Percentiles rank a stretch among this genome's conserved stretches.
Conservation (phyloP, 2,888 invertebrate genomes). For the Noctua janthe region DNA sequence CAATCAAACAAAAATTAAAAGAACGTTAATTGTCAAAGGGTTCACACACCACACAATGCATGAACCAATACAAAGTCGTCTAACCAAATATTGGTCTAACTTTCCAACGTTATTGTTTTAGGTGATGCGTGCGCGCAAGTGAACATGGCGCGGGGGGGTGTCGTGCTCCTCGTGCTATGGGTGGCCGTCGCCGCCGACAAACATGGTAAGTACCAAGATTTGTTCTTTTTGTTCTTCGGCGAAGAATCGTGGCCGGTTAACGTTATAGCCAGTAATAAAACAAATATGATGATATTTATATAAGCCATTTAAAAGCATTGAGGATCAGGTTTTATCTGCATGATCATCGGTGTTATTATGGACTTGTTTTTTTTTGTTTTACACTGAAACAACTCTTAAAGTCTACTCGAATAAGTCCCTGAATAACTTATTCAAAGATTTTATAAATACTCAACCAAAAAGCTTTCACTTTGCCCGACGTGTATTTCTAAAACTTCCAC, state of each 20-base stretch:
- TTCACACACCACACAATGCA: conserved; percentile 62
- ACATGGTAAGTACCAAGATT: conserved; percentile 82
- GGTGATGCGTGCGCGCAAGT: conserved; percentile 87
- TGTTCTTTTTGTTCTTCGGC: conserved; percentile 60
- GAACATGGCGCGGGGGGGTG: conserved; percentile 87
- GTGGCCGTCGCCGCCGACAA: conserved; percentile 86
- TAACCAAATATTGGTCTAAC: conserved; percentile 60
- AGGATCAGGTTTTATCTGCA: conserved; percentile 47
- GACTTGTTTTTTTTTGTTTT: conserved; percentile 25
- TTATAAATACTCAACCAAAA: conserved; percentile 42
- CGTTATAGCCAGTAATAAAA: conserved; percentile 52
- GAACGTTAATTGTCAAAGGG: conserved; percentile 55
- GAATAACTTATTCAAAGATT: conserved; percentile 33
- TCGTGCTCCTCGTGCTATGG: conserved; percentile 87
- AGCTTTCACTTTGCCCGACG: conserved; percentile 34
- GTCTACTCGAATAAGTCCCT: conserved; percentile 6
- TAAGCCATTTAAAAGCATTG: conserved; percentile 53
- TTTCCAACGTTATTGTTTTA: conserved; percentile 87
- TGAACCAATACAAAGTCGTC: conserved; percentile 61
- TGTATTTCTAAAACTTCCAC: conserved; percentile 47
- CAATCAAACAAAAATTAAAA: conserved; percentile 50
- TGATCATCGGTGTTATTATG: conserved; percentile 37
- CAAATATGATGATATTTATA: conserved; percentile 54
- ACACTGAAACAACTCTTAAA: conserved; percentile 21
- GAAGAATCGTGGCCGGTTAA: conserved; percentile 52